A percentile compares a stretch with the other conserved stretches of the same genome.
These are phyloP conservation scores for Nothoprocta perdicaria DNA, from an alignment of 2,113 vertebrate species.

Conservation along the genomic window DNA sequence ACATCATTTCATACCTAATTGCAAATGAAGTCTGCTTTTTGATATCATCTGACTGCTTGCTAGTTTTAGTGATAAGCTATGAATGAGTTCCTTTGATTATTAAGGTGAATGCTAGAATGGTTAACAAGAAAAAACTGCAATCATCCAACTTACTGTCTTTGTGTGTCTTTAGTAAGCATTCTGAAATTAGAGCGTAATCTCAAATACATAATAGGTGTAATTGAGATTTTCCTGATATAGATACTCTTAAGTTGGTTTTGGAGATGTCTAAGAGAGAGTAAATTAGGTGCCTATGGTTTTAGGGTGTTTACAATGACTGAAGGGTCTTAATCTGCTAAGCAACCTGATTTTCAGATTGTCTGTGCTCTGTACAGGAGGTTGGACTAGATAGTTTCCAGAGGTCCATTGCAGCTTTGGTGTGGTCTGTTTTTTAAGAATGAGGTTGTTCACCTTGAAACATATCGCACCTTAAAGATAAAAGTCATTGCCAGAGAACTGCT, in stretches of 20 bases:
- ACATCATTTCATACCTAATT: not conserved
- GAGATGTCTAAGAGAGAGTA: not conserved
- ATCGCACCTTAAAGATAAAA: not conserved
- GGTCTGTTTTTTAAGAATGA: rapidly evolving
- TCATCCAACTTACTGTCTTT: not conserved
- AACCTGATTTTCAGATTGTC: not conserved
- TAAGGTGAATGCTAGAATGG: not conserved
- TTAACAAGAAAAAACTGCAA: not conserved
- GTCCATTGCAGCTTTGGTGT: not conserved
- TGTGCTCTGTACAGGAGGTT: not conserved
- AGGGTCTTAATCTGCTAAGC: not conserved
- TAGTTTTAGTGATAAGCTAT: not conserved
- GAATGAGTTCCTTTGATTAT: not conserved
- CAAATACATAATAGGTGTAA: not conserved
- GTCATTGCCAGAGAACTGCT: not conserved
- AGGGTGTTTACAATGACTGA: not conserved
- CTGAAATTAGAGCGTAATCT: not conserved
- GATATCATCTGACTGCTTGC: not conserved
- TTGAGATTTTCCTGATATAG: not conserved
- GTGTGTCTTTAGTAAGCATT: not conserved
- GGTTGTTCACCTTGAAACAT: not conserved
- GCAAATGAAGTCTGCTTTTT: not conserved
- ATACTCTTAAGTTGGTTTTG: not conserved
- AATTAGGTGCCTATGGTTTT: not conserved
- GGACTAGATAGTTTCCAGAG: not conserved